phyloP scores from a whole-genome alignment of 2,797 vertebrate genomes.

The Anniella stebbinsi region DNA sequence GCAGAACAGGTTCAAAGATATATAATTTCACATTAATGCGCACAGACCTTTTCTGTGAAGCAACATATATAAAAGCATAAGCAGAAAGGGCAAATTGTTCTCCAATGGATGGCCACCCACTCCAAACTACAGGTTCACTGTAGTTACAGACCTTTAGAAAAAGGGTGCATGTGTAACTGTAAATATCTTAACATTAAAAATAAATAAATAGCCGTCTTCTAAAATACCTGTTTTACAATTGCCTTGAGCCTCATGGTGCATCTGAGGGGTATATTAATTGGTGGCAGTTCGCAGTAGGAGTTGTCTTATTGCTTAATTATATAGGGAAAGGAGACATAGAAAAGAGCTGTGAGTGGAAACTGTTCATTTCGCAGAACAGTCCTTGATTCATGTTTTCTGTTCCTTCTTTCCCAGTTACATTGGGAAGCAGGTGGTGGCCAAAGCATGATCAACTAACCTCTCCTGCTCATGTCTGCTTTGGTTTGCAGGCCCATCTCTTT shows the following conservation, averaged over 20 bases:
- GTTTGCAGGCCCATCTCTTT: not conserved
- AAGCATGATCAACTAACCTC: not conserved
- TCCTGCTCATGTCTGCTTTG: not conserved
- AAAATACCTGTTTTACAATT: constrained; percentile 57
- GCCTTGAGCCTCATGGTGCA: constrained; percentile 57
- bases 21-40: constrained; percentile 56
- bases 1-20: constrained; percentile 2
- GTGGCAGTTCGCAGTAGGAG: constrained; percentile 52
- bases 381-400: constrained; percentile 60
- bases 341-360: constrained; percentile 42
- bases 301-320: constrained; percentile 63
- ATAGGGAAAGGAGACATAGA: constrained; percentile 41
- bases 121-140: constrained; percentile 35
- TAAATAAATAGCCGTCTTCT: constrained; percentile 45
- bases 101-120: constrained; percentile 51
- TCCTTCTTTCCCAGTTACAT: constrained; percentile 42
- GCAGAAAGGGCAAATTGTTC: constrained; percentile 42
- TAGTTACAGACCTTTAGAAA: constrained; percentile 40
- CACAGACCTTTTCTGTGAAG: constrained; percentile 27
- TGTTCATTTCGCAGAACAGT: constrained; percentile 61
- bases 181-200: constrained; percentile 54
- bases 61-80: not conserved
- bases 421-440: constrained; percentile 46
- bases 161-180: not conserved
- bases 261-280: constrained; percentile 64